Percentiles rank a stretch among this genome's conserved stretches.
phyloP scores from a whole-genome alignment of 2,888 invertebrate species.

The Pediacus dermestoides region DNA sequence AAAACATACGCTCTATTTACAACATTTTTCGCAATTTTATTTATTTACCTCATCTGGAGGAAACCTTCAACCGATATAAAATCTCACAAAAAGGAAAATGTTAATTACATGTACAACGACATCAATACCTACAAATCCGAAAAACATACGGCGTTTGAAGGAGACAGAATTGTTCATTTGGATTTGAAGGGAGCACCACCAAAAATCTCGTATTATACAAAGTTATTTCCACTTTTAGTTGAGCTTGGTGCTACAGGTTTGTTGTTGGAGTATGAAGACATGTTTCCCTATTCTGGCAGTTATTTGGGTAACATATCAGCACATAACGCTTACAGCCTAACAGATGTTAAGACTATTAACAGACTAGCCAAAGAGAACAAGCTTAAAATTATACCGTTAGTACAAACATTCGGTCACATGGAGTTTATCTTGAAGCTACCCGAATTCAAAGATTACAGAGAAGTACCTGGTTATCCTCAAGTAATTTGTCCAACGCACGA shows the following conservation, averaged over 20 bases:
- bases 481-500: constrained; percentile 68
- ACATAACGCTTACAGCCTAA: constrained; percentile 59
- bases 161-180: constrained; percentile 69
- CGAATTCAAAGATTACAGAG: constrained; percentile 64
- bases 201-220: constrained; percentile 58
- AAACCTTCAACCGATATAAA: too few species aligned
- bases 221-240: constrained; percentile 60
- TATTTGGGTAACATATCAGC: constrained; percentile 61
- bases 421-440: constrained; percentile 74
- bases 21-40: too few species aligned
- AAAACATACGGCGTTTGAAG: constrained; percentile 30
- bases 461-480: constrained; percentile 58
- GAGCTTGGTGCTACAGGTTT: constrained; percentile 72
- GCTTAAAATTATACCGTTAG: constrained; percentile 70
- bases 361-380: constrained; percentile 55
- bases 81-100: too few species aligned
- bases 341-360: constrained; percentile 54
- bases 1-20: too few species aligned
- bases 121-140: too few species aligned
- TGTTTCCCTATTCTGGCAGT: constrained; percentile 71
- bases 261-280: constrained; percentile 82
- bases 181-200: constrained; percentile 85
- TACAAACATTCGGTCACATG: constrained; percentile 86
- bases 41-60: too few species aligned
- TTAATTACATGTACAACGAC: too few species aligned